These are phyloP conservation scores for Gambusia affinis DNA, from an alignment of 2,113 vertebrate species.

Conservation along the genomic window DNA sequence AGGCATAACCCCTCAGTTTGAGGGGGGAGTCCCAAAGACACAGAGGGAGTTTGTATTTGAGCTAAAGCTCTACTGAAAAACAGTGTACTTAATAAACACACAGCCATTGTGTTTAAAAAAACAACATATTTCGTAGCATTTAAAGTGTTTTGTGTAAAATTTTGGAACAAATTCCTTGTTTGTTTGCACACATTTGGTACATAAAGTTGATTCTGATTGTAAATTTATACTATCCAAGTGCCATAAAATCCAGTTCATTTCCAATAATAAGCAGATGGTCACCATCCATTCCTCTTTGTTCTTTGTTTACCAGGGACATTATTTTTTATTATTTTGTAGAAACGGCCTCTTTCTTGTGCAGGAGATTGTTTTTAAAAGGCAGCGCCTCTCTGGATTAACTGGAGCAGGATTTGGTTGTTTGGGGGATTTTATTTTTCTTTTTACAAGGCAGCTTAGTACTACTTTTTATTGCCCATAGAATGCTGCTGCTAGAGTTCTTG, in stretches of 20 bases:
- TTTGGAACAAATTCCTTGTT: too few relatives aligned
- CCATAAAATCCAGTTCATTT: neutral
- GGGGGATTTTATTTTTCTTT: conserved; percentile 17
- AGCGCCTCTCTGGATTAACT: conserved; percentile 59
- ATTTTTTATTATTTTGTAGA: conserved; percentile 2
- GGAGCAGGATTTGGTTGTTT: conserved; percentile 39
- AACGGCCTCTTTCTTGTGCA: conserved; percentile 11
- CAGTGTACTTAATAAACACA: conserved; percentile 46
- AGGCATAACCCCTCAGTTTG: conserved; percentile 65
- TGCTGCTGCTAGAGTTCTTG: conserved; percentile 14
- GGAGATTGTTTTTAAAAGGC: conserved; percentile 42
- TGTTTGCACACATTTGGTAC: too few relatives aligned
- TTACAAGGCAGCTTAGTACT: conserved; percentile 35
- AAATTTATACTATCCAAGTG: neutral
- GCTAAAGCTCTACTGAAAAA: conserved; percentile 61
- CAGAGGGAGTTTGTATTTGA: conserved; percentile 65
- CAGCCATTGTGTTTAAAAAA: conserved; percentile 38
- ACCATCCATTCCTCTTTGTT: neutral
- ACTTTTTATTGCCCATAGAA: conserved; percentile 42
- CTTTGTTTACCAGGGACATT: neutral
- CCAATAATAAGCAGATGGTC: neutral
- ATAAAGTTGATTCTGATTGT: neutral
- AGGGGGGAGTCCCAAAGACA: conserved; percentile 49
- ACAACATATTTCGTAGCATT: neutral
- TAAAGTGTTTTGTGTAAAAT: neutral